phyloP scores from a whole-genome alignment of 2,888 invertebrate genomes.

The Tachina grossa region DNA sequence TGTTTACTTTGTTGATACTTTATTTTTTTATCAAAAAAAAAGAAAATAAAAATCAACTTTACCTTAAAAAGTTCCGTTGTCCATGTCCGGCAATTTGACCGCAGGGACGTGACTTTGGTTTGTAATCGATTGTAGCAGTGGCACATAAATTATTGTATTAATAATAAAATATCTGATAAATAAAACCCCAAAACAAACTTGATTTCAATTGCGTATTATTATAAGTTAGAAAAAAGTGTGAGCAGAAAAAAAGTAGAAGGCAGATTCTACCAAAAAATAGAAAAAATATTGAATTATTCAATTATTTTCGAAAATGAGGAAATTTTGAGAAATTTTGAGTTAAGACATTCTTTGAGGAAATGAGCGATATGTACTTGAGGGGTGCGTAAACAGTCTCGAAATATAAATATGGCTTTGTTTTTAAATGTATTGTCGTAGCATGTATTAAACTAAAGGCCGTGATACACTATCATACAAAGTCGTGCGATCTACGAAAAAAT shows the following conservation, averaged over 20 bases:
- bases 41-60: not conserved
- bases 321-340: too few relatives aligned
- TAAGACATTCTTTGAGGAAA: too few relatives aligned
- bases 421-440: too few relatives aligned
- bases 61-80: slow-evolving; percentile 71
- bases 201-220: not conserved
- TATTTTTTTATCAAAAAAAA: slow-evolving; percentile 2
- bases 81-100: slow-evolving; percentile 71
- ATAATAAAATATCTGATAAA: slow-evolving; percentile 23
- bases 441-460: too few relatives aligned
- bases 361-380: too few relatives aligned
- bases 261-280: too few relatives aligned
- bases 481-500: too few relatives aligned
- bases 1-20: slow-evolving; percentile 28
- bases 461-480: too few relatives aligned
- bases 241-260: not conserved
- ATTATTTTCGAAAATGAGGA: too few relatives aligned
- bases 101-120: slow-evolving; percentile 62
- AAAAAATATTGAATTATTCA: too few relatives aligned
- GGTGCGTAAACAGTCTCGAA: too few relatives aligned
- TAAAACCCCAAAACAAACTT: slow-evolving; percentile 16
- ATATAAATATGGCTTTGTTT: too few relatives aligned
- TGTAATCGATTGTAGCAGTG: slow-evolving; percentile 29
- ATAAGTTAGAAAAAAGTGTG: not conserved
- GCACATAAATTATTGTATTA: slow-evolving; percentile 21